Evolutionary conservation across 2,888 invertebrate genomes (phyloP), one percentile per base, ranked within the genome.

Genomic region (Prenolepis imparis): DNA sequence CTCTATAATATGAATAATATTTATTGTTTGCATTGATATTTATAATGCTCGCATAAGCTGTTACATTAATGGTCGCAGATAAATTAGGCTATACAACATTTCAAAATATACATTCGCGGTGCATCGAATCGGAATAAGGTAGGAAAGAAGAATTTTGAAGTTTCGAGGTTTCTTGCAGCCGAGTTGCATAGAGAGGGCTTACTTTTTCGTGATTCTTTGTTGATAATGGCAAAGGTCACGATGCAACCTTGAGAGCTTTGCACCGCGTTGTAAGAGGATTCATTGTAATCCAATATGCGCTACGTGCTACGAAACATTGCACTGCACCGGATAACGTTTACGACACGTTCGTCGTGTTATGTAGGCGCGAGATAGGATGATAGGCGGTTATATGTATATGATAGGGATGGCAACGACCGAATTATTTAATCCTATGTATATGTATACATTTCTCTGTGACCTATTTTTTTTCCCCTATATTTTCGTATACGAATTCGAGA

Each of bases 261-360:
- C 44, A 48, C 87, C 83, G 89, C 87, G 87, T 90, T 88, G 86
- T 93, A 93, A 93, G 93, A 93, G 93, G 93, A 93, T 93, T 93
- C 90, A 74, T 80, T 84, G 92, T 93, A 93, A 93, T 93, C 93
- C 93, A 93, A 93, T 93, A 93, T 91, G 87, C 84, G 90, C 88
- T 90, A 91, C 92, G 93, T 92, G 93, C 87, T 73, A 9, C 83
- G 55, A 57, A 83, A 74, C 77, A 63, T 66, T 78, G 73, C 84
- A 74, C 68, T 36, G 78, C 1, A 44, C 52, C 57, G 78, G 87
- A 86, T 84, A 86, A 70, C 70, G 36, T 63, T 64, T 44, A 75
- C 57, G 67, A 82, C 82, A 77, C 68, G 85, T 68, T 84, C 83
- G 86, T 84, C 83, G 86, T 80, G 74, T 21, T 64, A 24, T 48